Base-by-base conservation (phyloP, 2,888 invertebrate genomes). In the Pyrochroa serraticornis region DNA sequence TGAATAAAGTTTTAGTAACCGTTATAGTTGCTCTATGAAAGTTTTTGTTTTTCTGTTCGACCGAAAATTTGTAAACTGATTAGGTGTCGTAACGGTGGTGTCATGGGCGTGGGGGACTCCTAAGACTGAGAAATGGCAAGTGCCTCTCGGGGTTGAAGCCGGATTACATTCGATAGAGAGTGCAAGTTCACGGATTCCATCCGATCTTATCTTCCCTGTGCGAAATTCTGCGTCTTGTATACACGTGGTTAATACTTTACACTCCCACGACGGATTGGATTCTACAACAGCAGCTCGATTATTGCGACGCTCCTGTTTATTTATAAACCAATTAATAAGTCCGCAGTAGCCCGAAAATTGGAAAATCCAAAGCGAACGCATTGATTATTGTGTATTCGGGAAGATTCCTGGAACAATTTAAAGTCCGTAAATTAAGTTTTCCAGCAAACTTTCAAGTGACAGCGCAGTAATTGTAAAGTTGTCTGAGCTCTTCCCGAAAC, bases 221-320 rank as follows among this genome's bases (percentile, higher is more conserved):
- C 59, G 67, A 71, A 71, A 74, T 73, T 68, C 71, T 69, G 66
- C 66, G 73, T 72, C 72, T 71, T 75, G 73, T 75, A 72, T 71
- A 73, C 75, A 76, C 72, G 68, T 75, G 73, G 68, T 73, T 78
- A 78, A 78, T 76, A 72, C 77, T 68, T 65, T 65, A 73, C 64
- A 66, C 72, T 78, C 78, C 76, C 78, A 78, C 77, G 77, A 58
- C 58, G 75, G 76, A 76, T 77, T 50, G 38, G 44, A 30, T n/a
- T 5, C 47, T 12, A 66, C 64, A 57, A 62, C 54, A 45, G 34
- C 30, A 32, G 44, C 50, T 37, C 55, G 34, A 38, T 48, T 39
- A 14, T 30, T 33, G 7, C 7, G n/a, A 9, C 53, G 36, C 47
- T 44, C 10, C 12, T 31, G 32, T 6, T 43, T 44, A 44, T 44